Conservation (phyloP, 2,113 vertebrate genomes). For the Andinoacara biseriatus region DNA sequence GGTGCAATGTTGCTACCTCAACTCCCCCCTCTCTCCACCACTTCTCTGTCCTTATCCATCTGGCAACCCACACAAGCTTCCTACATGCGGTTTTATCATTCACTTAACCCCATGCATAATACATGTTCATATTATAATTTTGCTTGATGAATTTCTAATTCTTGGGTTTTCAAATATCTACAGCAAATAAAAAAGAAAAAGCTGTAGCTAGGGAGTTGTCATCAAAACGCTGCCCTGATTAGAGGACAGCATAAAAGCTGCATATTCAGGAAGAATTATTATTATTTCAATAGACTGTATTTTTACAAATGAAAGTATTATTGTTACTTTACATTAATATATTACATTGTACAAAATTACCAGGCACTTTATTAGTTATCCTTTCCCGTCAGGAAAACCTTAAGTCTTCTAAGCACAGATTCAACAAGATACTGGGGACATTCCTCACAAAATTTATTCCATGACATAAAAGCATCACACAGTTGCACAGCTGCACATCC, state of each 20-base stretch:
- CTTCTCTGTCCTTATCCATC: constrained; percentile 17
- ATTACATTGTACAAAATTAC: too few relatives aligned
- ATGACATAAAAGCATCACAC: background rate
- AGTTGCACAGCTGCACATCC: background rate
- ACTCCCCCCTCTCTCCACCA: constrained; percentile 3
- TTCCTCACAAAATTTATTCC: background rate
- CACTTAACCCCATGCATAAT: constrained; percentile 26
- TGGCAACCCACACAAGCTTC: constrained; percentile 36
- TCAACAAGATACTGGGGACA: too few relatives aligned
- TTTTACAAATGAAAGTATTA: background rate
- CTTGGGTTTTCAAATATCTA: constrained; percentile 19
- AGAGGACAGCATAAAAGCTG: too few relatives aligned
- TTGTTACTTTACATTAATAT: background rate
- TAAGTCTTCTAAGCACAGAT: background rate
- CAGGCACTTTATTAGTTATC: too few relatives aligned
- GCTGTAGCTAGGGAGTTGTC: background rate
- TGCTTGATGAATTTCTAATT: constrained; percentile 8
- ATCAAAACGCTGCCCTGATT: background rate
- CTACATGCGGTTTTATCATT: constrained; percentile 36
- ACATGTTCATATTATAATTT: background rate
- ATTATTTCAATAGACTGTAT: background rate
- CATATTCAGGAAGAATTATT: background rate
- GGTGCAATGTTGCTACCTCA: constrained; percentile 20
- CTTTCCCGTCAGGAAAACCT: too few relatives aligned
- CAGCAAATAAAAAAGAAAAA: background rate